These are phyloP conservation scores for Eupithecia exiguata DNA, from an alignment of 2,888 invertebrate genomes.

Conservation along the genomic window DNA sequence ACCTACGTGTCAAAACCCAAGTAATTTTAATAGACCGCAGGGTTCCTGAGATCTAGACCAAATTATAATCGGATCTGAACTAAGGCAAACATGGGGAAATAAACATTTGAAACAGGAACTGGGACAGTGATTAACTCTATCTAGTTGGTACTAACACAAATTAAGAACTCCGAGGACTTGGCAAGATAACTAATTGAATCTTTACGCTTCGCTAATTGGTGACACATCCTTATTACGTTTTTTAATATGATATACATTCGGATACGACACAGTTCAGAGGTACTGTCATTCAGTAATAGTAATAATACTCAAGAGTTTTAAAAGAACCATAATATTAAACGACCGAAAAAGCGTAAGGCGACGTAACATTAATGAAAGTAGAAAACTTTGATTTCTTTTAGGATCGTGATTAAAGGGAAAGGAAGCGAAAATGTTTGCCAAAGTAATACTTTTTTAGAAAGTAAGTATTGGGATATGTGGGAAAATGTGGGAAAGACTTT, in stretches of 20 bases:
- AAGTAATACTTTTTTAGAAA: no score
- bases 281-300: not conserved
- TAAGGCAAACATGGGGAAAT: not conserved
- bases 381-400: constrained; percentile 20
- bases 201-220: not conserved
- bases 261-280: not conserved
- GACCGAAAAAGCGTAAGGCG: not conserved
- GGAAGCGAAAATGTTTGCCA: not conserved
- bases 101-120: not conserved
- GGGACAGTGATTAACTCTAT: not conserved
- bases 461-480: no score
- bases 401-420: constrained; percentile 18
- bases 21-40: no score
- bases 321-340: not conserved
- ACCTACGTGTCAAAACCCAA: no score
- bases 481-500: no score
- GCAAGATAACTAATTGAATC: not conserved
- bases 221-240: not conserved
- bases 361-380: constrained; percentile 11
- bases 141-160: no score
- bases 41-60: no score
- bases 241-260: not conserved
- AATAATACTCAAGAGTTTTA: not conserved
- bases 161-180: not conserved
- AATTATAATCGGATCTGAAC: not conserved